Conservation (phyloP, 1,140 invertebrate species). For the Apis mellifera region Amel_HAv3.1 CM009938.2:2347501-2348000, state of each 20-base stretch:
- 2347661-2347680: no score
- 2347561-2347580: no score
- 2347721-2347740: neutral
- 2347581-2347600: no score
- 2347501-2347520: no score
- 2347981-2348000: neutral
- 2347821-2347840: slow-evolving; percentile 46
- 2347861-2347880: slow-evolving; percentile 71
- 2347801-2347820: slow-evolving; percentile 65
- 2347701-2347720: no score
- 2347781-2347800: slow-evolving; percentile 59
- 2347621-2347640: no score
- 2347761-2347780: slow-evolving; percentile 34
- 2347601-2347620: no score
- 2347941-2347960: slow-evolving; percentile 55
- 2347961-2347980: slow-evolving; percentile 43
- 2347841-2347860: slow-evolving; percentile 51
- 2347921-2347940: slow-evolving; percentile 64
- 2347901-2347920: slow-evolving; percentile 69
- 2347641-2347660: no score
- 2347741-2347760: neutral
- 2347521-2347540: no score
- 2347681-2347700: no score
- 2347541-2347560: no score
- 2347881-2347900: slow-evolving; percentile 60